Evolutionary conservation across 2,888 invertebrate species (phyloP), one percentile per base, ranked within the genome.

Genomic region (Hirtodrosophila duncani): DNA sequence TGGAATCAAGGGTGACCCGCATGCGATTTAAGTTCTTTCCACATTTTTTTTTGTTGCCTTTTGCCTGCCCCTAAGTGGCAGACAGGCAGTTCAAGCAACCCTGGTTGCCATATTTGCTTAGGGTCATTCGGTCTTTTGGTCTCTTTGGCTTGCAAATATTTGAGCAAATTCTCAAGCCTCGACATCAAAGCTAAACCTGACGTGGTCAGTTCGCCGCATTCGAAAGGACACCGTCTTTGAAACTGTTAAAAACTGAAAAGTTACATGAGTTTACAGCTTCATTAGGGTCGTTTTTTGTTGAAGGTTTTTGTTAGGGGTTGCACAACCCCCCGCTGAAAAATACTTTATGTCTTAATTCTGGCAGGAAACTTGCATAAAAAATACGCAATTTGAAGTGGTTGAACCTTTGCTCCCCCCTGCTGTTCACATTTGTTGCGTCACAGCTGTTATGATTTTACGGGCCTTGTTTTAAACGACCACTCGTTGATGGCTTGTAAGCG

Each of bases 291-390:
- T 26, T 24, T 38, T n/a, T 10, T 14, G n/a, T 9, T 9, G 44
- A n/a, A n/a, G n/a, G n/a, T n/a, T n/a, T n/a, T 38, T 31, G 38
- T 21, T 16, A 31, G 29, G 34, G 36, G 7, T 23, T 10, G 18
- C 23, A 33, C 11, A 17, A 10, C 11, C 37, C 6, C 21, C 33
- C 34, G 49, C 49, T 36, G 37, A 42, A 42, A 42, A 42, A 53
- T 53, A 72, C 56, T 71, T 72, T 74, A 78, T 78, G 74, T 70
- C 78, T 72, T 63, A 78, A 74, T 72, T 69, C 63, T 18, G 53
- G 53, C 52, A 52, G 56, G 57, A 48, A 29, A 39, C 17, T 34
- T 37, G 55, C 55, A 45, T 56, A 57, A 61, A 53, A 51, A 51
- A 59, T 45, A 16, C n/a, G 55, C 65, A 56, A 69, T 60, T 74